phyloP scores from a whole-genome alignment of 1,140 invertebrate species.

The Brachionus manjavacas region DNA sequence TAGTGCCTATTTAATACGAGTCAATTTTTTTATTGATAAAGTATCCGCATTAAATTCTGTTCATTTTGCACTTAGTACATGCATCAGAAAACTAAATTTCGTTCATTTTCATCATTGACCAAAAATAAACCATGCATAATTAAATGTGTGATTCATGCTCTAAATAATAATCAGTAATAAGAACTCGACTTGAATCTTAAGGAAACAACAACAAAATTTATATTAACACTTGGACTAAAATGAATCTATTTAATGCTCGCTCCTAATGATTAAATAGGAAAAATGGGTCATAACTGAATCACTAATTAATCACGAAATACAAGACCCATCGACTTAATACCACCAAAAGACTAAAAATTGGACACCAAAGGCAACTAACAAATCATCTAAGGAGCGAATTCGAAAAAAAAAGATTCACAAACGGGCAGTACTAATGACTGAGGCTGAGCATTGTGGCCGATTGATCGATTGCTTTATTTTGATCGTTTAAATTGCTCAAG shows the following conservation, averaged over 20 bases:
- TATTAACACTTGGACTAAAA: not conserved
- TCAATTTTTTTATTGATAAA: not conserved
- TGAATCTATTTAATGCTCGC: not conserved
- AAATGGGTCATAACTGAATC: not conserved
- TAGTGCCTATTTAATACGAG: not conserved
- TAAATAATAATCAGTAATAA: not conserved
- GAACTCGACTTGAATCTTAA: not conserved
- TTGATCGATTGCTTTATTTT: not conserved
- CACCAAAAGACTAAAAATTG: not conserved
- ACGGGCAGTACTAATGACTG: not conserved
- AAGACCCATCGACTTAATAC: not conserved
- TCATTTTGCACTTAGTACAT: not conserved
- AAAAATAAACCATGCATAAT: not conserved
- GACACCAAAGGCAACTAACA: not conserved
- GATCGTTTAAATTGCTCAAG: not conserved
- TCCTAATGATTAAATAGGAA: not conserved
- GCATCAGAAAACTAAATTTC: not conserved
- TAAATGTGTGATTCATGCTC: not conserved
- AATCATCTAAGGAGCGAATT: not conserved
- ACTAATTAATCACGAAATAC: not conserved
- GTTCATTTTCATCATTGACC: not conserved
- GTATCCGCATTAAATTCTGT: not conserved
- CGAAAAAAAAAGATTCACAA: not conserved
- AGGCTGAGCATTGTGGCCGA: not conserved
- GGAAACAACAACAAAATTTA: not conserved